Base-by-base conservation (phyloP, 1,140 invertebrate genomes). In the Ips nitidus region DNA sequence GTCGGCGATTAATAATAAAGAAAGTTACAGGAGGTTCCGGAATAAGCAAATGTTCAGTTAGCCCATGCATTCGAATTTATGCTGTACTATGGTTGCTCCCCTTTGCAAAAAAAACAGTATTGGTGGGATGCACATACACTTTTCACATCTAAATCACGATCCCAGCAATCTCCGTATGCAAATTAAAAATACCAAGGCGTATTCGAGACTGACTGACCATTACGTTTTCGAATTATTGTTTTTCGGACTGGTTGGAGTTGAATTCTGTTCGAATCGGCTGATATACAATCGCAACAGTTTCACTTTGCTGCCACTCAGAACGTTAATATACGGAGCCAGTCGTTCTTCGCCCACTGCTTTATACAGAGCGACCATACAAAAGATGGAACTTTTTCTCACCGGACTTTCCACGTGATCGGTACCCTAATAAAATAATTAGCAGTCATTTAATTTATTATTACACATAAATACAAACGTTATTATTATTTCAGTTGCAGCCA, bases 321-420 rank as follows among this genome's bases (percentile, higher is more conserved):
- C 85, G 38, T 85, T 84, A 40, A 97, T 83, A 78, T 95, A 90
- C 0, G 92, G 91, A 72, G 89, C 86, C 75, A 98, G 84, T 38
- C 86, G 83, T 36, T 91, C 90, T 75, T 97, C 93, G 1, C 95
- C 95, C 2, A 97, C 88, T 8, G 89, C 88, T 73, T 90, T 86
- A 73, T 97, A 92, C 65, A 97, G 88, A 41, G 94, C 92, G 2
- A 98, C 96, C 88, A 98, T 94, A 78, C 94, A 96, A 81, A 98
- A 97, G 1, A 98, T 94, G 4, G 94, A 91, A 69, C 94, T 94
- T 80, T 98, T 98, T 8, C 96, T 86, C 39, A 98, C 94, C 64
- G 92, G 88, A 69, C 93, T 95, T 79, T 97, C 93, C 36, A 85
- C 81, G 78, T 92, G 88, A 79, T 97, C 94, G 78, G 95, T 97